Base-by-base conservation (phyloP, 2,113 vertebrate genomes). In the Lamprotornis superbus region DNA sequence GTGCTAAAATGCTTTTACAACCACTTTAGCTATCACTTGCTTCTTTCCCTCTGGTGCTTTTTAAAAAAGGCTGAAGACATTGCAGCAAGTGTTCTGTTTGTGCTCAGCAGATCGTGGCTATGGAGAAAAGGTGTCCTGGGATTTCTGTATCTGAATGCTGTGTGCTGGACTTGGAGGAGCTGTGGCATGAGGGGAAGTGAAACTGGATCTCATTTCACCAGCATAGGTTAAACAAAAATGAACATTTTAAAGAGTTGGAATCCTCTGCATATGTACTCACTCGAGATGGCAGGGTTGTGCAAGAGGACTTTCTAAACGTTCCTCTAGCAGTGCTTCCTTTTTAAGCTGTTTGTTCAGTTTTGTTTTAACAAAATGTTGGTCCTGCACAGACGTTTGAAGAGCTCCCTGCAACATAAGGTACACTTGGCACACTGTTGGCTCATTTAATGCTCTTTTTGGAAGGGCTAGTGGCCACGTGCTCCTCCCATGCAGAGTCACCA, bases 401-500 rank as follows among this genome's bases (percentile, higher is more conserved):
- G n/a, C 73, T 83, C 71, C 22, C 1, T 52, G 37, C 46, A 17
- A 25, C 52, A 11, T n/a, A 57, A 89, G 81, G 84, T 65, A 47
- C 55, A 4, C 46, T 47, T 83, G 84, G 64, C 87, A 56, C 59
- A 1, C 15, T 15, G 44, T 7, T 73, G 77, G 63, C 67, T 89
- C 19, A 12, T 31, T 67, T 40, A 31, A 37, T 11, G 39, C 59
- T 5, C 12, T 37, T n/a, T 88, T 42, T 77, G 78, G 87, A 61
- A 84, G 47, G 8, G n/a, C 30, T 16, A 31, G 35, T 53, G 78
- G 55, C 77, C 68, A 65, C 5, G 0, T 59, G 77, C 37, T 82
- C n/a, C 37, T 69, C 2, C 2, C 63, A 27, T 0, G 1, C 70
- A 39, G 56, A 70, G 7, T 7, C 18, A 2, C 59, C 44, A 80